A percentile compares a stretch with the other conserved stretches of the same genome.
Conservation (phyloP, 2,113 vertebrate genomes). For the Peromyscus leucopus region DNA sequence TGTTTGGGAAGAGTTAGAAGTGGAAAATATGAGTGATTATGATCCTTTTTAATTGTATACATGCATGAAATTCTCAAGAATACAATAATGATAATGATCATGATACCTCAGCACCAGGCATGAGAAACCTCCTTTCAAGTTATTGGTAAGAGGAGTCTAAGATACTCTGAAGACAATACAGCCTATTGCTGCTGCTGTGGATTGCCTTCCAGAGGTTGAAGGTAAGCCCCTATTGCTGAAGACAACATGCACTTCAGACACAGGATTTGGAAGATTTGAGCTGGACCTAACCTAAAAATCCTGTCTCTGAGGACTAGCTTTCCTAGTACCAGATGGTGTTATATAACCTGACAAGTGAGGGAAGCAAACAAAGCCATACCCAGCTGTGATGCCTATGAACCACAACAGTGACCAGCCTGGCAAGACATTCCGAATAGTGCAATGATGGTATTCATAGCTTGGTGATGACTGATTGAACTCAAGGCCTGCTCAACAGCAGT, state of each 20-base stretch:
- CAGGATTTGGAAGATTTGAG: neutral
- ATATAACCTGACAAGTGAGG: neutral
- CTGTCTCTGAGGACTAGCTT: neutral
- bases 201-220: neutral
- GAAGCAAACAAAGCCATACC: neutral
- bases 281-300: neutral
- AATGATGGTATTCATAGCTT: neutral
- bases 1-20: too few species aligned
- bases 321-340: neutral
- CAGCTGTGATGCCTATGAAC: neutral
- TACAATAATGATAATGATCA: too few species aligned
- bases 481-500: neutral
- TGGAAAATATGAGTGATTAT: too few species aligned
- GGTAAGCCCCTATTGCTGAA: neutral
- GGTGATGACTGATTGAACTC: neutral
- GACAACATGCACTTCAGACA: neutral
- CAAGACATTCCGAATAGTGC: neutral
- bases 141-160: too few species aligned
- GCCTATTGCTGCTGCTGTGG: neutral
- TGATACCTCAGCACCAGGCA: too few species aligned
- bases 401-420: neutral
- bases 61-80: neutral
- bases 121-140: too few species aligned
- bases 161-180: neutral
- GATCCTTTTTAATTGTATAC: too few species aligned